Evolutionary conservation across 1,140 invertebrate genomes (phyloP), one percentile per base, ranked within the genome.

Genomic region (Uloborus diversus): DNA sequence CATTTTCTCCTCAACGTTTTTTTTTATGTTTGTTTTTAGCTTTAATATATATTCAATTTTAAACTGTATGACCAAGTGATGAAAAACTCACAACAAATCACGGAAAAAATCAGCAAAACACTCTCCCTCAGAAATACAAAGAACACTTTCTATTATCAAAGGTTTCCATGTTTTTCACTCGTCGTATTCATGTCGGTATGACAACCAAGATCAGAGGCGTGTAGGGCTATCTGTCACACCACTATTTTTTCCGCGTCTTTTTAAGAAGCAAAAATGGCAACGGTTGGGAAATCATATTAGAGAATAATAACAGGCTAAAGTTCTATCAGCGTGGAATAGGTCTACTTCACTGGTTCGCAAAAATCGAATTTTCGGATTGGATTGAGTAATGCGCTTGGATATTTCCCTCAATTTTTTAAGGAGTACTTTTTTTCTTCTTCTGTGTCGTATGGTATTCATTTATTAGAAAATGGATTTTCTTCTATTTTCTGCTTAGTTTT

Each of bases 281-380:
- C 14, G 17, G 56, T n/a, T 32, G 20, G n/a, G 35, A 59, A 68
- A 56, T 56, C 20, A 27, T 56, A 69, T 69, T 56, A 56, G 28
- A 56, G 66, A 69, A 69, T 69, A 69, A 69, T 53, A 69, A 69
- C 51, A 33, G 49, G 28, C 25, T 20, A 56, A 5, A 35, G 23
- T 7, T 0, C 2, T 25, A 47, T 56, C 27, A 14, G 13, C 28
- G 20, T 13, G 56, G 47, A 25, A 69, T 33, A 11, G n/a, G 66
- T 17, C 51, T 69, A 69, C 30, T 69, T 37, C 47, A 56, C 3
- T 47, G 51, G 53, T 56, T 69, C 56, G 56, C 28, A 17, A 56
- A 56, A 69, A 69, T 69, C 66, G 66, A 69, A 69, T 69, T 69
- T 69, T 56, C 66, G 30, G 66, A 35, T 20, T 56, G 53, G 4